Percentiles rank a stretch among this genome's conserved stretches.
These are phyloP conservation scores for Onthophagus sagittarius DNA, from an alignment of 2,888 invertebrate species.

Conservation along the genomic window DNA sequence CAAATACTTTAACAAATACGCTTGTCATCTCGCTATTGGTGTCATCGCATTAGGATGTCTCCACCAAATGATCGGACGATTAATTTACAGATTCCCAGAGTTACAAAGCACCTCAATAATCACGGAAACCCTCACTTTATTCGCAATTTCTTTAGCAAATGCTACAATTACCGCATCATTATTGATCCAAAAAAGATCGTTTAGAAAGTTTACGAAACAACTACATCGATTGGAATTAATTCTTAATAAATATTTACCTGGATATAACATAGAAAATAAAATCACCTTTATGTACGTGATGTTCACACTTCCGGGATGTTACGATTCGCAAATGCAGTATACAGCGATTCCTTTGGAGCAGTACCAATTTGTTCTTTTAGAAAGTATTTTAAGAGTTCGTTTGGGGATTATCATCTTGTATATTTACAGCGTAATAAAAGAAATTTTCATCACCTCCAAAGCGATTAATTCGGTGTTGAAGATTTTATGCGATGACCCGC, in stretches of 20 bases:
- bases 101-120: not conserved
- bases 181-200: not conserved
- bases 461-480: not conserved
- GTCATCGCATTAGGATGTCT: not conserved
- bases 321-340: not conserved
- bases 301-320: not conserved
- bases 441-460: not conserved
- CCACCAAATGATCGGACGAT: not conserved
- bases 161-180: not conserved
- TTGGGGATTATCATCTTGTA: not conserved
- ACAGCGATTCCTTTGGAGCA: not conserved
- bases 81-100: not conserved
- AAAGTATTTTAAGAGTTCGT: not conserved
- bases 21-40: no score
- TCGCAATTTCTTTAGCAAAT: not conserved
- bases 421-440: not conserved
- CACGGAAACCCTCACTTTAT: slow-evolving; percentile 1
- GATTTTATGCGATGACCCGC: not conserved
- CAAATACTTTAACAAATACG: no score
- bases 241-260: not conserved
- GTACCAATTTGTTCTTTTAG: not conserved
- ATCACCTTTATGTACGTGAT: not conserved
- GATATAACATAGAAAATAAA: not conserved
- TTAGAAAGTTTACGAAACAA: not conserved
- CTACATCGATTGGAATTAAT: not conserved